phyloP scores from a whole-genome alignment of 1,140 invertebrate species.

The Heliconius melpomene region DNA sequence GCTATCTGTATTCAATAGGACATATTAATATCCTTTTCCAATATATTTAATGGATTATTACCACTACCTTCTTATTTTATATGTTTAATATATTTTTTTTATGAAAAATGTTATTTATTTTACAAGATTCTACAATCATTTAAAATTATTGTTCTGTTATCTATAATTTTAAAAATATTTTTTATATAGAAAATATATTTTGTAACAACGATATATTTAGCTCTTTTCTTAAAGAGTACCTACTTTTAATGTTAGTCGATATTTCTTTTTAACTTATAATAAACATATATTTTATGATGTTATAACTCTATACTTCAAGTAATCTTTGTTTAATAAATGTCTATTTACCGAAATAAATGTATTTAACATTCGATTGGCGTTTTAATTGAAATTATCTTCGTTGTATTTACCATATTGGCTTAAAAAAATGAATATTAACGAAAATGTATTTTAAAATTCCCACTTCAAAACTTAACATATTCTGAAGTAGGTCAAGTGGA shows the following conservation, averaged over 20 bases:
- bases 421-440: too few relatives aligned
- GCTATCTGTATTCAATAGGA: too few relatives aligned
- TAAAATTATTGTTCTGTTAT: too few relatives aligned
- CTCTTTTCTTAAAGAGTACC: neutral
- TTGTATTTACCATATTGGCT: too few relatives aligned
- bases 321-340: neutral
- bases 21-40: neutral
- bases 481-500: too few relatives aligned
- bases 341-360: conserved; percentile 9
- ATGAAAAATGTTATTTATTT: too few relatives aligned
- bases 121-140: too few relatives aligned
- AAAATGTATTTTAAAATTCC: too few relatives aligned
- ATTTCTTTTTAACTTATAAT: neutral
- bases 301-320: neutral
- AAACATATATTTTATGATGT: conserved; percentile 3
- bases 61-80: neutral
- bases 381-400: neutral
- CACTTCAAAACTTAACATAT: too few relatives aligned
- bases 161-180: too few relatives aligned
- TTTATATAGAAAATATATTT: neutral
- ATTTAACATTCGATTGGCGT: neutral
- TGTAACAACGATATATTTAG: neutral
- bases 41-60: neutral
- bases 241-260: neutral
- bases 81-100: too few relatives aligned